Evolutionary conservation across 2,888 invertebrate genomes (phyloP).

Genomic region (Drosophila crucigera): DNA sequence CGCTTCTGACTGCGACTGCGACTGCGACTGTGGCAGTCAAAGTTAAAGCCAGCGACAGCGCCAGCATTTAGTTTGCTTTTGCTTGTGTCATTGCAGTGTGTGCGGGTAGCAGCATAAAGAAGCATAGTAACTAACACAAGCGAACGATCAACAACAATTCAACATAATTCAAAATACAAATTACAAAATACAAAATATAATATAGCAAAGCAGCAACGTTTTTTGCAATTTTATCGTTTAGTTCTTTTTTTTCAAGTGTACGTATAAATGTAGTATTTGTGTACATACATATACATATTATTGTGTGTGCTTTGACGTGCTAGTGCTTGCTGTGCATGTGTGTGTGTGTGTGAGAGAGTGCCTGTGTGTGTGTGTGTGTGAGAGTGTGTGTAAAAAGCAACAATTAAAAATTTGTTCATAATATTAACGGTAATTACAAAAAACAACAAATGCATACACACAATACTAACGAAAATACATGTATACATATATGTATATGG

Average conservation of each 20-base stretch:
- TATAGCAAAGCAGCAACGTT: constrained; percentile 23
- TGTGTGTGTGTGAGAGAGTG: constrained; percentile 4
- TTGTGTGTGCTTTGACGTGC: constrained; percentile 13
- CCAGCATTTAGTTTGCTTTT: constrained; percentile 75
- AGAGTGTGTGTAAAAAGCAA: constrained; percentile 7
- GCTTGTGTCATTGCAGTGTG: constrained; percentile 79
- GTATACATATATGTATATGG: background rate
- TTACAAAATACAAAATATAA: constrained; percentile 17
- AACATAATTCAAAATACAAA: constrained; percentile 25
- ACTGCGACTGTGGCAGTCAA: constrained; percentile 45
- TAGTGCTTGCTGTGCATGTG: constrained; percentile 4
- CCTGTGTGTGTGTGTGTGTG: constrained; percentile 3
- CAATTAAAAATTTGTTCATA: constrained; percentile 29
- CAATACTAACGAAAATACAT: background rate
- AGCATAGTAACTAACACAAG: constrained; percentile 38
- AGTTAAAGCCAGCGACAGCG: constrained; percentile 59
- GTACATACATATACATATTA: background rate
- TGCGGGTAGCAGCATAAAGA: constrained; percentile 69
- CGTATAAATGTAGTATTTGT: constrained; percentile 2
- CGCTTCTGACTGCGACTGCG: constrained; percentile 33
- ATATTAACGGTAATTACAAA: constrained; percentile 43
- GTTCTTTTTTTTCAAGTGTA: constrained; percentile 58
- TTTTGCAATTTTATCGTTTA: constrained; percentile 29
- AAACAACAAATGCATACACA: constrained; percentile 17
- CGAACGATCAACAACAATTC: constrained; percentile 39